phyloP scores from a whole-genome alignment of 2,888 invertebrate genomes.

The Tanypteryx hageni region DNA sequence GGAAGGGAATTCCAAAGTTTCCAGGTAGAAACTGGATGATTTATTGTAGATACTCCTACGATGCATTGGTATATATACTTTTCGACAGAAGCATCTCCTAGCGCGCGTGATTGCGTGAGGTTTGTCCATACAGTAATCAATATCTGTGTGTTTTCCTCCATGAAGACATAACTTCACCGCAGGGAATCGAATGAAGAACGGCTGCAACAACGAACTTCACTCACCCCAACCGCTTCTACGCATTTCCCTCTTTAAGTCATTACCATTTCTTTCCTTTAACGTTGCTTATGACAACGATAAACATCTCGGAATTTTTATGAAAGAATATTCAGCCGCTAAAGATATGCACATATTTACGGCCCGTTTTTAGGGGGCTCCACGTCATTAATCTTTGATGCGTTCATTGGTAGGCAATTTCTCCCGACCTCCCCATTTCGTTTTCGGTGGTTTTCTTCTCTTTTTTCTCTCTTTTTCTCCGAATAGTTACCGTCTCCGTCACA shows the following conservation, averaged over 20 bases:
- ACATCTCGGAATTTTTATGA: conserved; percentile 2
- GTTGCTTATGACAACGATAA: background rate
- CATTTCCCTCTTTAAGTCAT: background rate
- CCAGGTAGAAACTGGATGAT: no score
- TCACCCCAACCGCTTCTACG: background rate
- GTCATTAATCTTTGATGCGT: conserved; percentile 37
- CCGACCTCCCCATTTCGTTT: background rate
- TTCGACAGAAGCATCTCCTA: background rate
- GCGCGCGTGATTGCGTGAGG: background rate
- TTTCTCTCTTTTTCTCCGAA: background rate
- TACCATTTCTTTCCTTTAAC: background rate
- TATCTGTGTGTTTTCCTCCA: background rate
- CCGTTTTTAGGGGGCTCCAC: background rate
- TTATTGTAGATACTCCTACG: no score
- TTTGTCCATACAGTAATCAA: background rate
- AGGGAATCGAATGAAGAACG: background rate
- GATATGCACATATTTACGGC: conserved; percentile 6
- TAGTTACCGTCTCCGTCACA: conserved; percentile 30
- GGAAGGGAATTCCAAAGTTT: no score
- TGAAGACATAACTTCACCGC: background rate
- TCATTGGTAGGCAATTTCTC: background rate
- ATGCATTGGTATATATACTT: no score
- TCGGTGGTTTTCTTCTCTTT: background rate
- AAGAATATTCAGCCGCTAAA: conserved; percentile 10
- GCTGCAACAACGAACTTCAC: background rate